Percentiles rank a stretch among this genome's conserved stretches.
Evolutionary conservation across 2,888 invertebrate genomes (phyloP).

Genomic region (Synergus gifuensis): DNA sequence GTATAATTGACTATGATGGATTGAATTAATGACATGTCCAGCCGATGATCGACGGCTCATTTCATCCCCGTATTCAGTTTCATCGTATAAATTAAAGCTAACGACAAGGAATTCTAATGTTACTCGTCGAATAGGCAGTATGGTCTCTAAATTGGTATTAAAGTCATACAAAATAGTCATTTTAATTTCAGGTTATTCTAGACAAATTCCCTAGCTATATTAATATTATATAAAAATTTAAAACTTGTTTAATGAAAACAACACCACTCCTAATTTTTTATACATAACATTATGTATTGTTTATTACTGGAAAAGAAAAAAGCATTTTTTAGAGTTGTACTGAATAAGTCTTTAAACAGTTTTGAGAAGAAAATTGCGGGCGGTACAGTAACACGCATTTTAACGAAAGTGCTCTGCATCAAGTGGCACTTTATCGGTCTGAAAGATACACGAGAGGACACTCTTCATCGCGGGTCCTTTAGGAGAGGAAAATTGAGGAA

Average conservation of each 20-base stretch:
- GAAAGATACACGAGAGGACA: conserved; percentile 20
- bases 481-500: conserved; percentile 5
- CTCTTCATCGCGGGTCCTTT: not conserved
- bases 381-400: not conserved
- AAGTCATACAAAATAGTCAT: too few species aligned
- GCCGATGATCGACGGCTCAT: not conserved
- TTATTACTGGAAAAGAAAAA: not conserved
- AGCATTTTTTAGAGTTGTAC: not conserved
- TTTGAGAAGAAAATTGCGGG: not conserved
- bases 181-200: too few species aligned
- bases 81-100: not conserved
- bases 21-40: conserved; percentile 25
- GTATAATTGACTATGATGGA: conserved; percentile 24
- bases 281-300: too few species aligned
- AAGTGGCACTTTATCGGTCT: conserved; percentile 23
- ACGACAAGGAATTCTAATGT: not conserved
- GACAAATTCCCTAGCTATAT: too few species aligned
- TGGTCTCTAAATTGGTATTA: too few species aligned
- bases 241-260: too few species aligned
- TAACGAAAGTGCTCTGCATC: conserved; percentile 15
- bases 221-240: too few species aligned
- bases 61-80: not conserved
- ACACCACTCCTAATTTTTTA: too few species aligned
- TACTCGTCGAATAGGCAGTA: not conserved
- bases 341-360: not conserved